Evolutionary conservation across 1,140 invertebrate species (phyloP), one percentile per base, ranked within the genome.

Genomic region (Halictus rubicundus): DNA sequence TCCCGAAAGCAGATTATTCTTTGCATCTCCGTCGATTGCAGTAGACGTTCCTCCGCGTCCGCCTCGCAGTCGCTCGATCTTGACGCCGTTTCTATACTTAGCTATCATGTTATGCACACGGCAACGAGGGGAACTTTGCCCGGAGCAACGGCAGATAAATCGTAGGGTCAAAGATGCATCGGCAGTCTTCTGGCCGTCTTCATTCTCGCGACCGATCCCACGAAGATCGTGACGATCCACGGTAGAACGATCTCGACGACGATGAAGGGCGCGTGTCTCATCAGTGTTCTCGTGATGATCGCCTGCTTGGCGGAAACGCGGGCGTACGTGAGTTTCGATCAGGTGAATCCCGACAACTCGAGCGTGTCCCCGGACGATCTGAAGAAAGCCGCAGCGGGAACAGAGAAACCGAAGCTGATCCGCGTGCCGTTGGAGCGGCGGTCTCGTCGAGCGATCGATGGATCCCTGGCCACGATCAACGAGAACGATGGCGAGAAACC

Each of bases 81-180:
- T 57, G 12, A 19, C 23, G 19, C 23, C 7, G 6, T 9, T 59
- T 25, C 69, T 72, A 78, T 78, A 73, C 65, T 66, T 78, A 59
- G n/a, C 9, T 32, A 60, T 57, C 25, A 65, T 32, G 23, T 32
- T 27, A 14, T 21, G 25, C 70, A 59, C 42, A 27, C n/a, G 64
- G n/a, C 14, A 61, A 27, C 7, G 9, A 25, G 2, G 59, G 77
- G 81, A 66, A 81, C 49, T 42, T 39, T 80, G 54, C 75, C 60
- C 78, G 78, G 61, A 23, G 39, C 21, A 65, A 37, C 21, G 14
- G 12, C 10, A 72, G 86, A 87, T 88, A 85, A 82, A 54, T 32
- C 8, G 52, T 21, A 19, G 52, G 82, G 69, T 82, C 71, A 82
- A 75, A 87, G 83, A 70, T 71, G 69, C 46, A 16, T 49, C 23